Evolutionary conservation across 2,888 invertebrate genomes (phyloP).

Genomic region (Lysandra coridon): DNA sequence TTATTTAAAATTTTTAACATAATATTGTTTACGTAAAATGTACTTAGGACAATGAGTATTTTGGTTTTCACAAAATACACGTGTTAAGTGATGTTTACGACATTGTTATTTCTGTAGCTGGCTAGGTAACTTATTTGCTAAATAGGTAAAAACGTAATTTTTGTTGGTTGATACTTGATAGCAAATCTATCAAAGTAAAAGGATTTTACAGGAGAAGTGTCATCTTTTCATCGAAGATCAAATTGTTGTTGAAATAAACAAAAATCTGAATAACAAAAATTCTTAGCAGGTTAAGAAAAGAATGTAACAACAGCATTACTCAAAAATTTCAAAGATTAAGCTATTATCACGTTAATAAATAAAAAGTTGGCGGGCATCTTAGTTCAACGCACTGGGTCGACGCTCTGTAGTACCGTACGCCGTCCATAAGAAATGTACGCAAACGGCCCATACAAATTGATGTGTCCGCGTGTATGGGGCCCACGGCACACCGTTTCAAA

Average conservation of each 20-base stretch:
- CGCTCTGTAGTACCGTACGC: conserved; percentile 73
- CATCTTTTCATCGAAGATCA: too few species aligned
- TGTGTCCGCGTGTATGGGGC: conserved; percentile 45
- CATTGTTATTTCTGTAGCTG: too few species aligned
- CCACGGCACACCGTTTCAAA: conserved; percentile 41
- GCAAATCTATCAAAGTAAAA: too few species aligned
- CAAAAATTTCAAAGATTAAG: conserved; percentile 39
- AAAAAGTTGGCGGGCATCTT: conserved; percentile 64
- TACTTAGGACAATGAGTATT: too few species aligned
- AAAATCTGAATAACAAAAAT: not conserved
- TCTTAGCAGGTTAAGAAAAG: not conserved
- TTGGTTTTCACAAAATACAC: too few species aligned
- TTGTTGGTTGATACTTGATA: too few species aligned
- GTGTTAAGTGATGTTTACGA: too few species aligned
- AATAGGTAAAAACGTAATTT: too few species aligned
- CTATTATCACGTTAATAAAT: conserved; percentile 49
- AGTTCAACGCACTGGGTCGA: conserved; percentile 75
- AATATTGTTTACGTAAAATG: too few species aligned
- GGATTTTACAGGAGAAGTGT: too few species aligned
- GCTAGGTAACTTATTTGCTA: too few species aligned
- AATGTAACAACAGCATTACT: not conserved
- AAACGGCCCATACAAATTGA: conserved; percentile 61
- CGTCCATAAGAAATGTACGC: conserved; percentile 70
- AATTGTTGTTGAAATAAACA: not conserved
- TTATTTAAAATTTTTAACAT: not conserved